These are phyloP conservation scores for Rhabdophis nuchalis DNA, from an alignment of 2,797 vertebrate species.

Conservation along the genomic window DNA sequence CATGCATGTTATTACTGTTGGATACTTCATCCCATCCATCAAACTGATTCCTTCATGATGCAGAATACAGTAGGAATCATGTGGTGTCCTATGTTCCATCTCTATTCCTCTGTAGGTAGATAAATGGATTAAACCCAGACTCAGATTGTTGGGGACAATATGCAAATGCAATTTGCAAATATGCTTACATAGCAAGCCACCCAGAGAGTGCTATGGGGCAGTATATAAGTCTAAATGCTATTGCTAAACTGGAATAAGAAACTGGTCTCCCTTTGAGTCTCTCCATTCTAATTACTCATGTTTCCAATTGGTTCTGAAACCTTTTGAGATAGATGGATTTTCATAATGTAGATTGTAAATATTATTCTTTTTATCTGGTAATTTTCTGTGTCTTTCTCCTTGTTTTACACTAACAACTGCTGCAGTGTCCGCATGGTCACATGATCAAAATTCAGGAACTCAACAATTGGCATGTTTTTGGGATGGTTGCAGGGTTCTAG, in stretches of 20 bases:
- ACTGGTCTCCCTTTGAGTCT: neutral
- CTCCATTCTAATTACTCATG: neutral
- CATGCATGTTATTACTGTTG: neutral
- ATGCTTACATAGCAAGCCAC: too few relatives aligned
- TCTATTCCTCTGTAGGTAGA: neutral
- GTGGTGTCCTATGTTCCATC: neutral
- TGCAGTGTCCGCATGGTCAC: too few relatives aligned
- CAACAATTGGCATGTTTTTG: too few relatives aligned
- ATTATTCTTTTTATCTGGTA: neutral
- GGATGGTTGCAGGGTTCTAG: too few relatives aligned
- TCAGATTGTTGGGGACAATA: too few relatives aligned
- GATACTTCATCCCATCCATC: neutral
- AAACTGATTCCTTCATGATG: neutral
- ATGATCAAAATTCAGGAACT: too few relatives aligned
- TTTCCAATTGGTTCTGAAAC: neutral
- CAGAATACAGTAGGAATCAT: neutral
- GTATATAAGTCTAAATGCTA: too few relatives aligned
- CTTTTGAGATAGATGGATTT: neutral
- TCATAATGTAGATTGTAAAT: neutral
- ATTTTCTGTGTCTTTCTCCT: neutral
- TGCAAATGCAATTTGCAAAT: too few relatives aligned
- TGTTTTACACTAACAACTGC: too few relatives aligned
- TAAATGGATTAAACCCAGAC: neutral
- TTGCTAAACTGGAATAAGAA: neutral
- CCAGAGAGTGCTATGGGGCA: too few relatives aligned